Percentiles rank a stretch among this genome's conserved stretches.
These are phyloP conservation scores for Ceuthmochares aereus DNA, from an alignment of 2,113 vertebrate genomes.

Conservation along the genomic window DNA sequence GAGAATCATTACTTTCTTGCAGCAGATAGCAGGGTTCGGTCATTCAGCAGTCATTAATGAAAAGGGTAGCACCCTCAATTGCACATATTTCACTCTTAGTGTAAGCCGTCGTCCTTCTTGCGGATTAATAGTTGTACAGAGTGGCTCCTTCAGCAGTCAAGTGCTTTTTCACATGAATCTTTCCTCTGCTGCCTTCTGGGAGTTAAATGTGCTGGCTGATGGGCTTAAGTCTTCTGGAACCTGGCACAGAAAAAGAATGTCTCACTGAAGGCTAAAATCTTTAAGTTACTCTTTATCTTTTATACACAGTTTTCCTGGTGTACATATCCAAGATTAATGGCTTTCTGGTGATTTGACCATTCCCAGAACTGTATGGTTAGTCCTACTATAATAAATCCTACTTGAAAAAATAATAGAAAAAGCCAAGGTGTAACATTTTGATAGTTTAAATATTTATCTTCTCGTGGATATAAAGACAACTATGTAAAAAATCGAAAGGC, in stretches of 20 bases:
- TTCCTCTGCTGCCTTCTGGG: constrained; percentile 58
- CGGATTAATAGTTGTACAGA: constrained; percentile 61
- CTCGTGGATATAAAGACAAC: not conserved
- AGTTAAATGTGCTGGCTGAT: constrained; percentile 48
- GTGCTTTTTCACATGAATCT: constrained; percentile 54
- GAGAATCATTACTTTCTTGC: constrained; percentile 70
- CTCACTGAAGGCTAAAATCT: constrained; percentile 71
- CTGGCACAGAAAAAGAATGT: constrained; percentile 78
- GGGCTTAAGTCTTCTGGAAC: constrained; percentile 30
- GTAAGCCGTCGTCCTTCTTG: constrained; percentile 42
- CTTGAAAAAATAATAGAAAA: not conserved
- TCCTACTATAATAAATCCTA: not conserved
- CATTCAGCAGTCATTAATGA: constrained; percentile 80
- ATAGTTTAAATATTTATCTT: not conserved
- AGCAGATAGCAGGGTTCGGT: constrained; percentile 61
- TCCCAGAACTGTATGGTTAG: not conserved
- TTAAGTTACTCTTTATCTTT: constrained; percentile 81
- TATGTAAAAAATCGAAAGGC: not conserved
- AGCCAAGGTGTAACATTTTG: not conserved
- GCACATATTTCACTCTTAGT: constrained; percentile 61
- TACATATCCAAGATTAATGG: constrained; percentile 68
- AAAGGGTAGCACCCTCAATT: constrained; percentile 51
- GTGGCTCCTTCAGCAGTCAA: constrained; percentile 50
- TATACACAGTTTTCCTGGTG: constrained; percentile 78
- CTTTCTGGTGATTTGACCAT: constrained; percentile 74